Conservation (phyloP, 2,113 vertebrate species). For the Hipposideros armiger region DNA sequence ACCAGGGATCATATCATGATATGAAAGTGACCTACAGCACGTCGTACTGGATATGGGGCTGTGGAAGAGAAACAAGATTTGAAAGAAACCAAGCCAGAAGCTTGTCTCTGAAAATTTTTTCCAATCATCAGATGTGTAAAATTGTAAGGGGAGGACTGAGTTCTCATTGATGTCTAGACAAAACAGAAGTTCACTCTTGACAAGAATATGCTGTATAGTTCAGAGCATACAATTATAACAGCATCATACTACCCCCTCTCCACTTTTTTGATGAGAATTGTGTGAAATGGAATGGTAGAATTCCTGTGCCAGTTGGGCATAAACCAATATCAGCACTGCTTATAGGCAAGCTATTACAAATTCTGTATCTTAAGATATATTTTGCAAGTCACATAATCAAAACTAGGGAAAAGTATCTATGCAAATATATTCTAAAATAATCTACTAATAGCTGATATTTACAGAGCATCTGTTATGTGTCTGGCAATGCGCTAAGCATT, state of each 20-base stretch:
- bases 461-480: background rate
- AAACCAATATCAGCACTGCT: background rate
- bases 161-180: background rate
- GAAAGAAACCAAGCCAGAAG: background rate
- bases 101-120: background rate
- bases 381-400: conserved; percentile 1
- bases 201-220: background rate
- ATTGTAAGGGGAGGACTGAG: background rate
- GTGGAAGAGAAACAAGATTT: background rate
- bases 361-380: background rate
- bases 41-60: fast-evolving
- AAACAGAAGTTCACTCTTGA: background rate
- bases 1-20: fast-evolving
- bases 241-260: no score
- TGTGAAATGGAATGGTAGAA: background rate
- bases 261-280: background rate
- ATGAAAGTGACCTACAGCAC: background rate
- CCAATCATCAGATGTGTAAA: background rate
- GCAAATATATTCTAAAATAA: conserved; percentile 40
- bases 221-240: background rate
- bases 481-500: background rate
- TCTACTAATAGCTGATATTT: background rate
- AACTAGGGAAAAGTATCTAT: background rate
- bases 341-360: background rate
- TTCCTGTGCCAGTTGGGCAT: background rate